Base-by-base conservation (phyloP, 2,888 invertebrate genomes). In the Steinernema hermaphroditum region DNA sequence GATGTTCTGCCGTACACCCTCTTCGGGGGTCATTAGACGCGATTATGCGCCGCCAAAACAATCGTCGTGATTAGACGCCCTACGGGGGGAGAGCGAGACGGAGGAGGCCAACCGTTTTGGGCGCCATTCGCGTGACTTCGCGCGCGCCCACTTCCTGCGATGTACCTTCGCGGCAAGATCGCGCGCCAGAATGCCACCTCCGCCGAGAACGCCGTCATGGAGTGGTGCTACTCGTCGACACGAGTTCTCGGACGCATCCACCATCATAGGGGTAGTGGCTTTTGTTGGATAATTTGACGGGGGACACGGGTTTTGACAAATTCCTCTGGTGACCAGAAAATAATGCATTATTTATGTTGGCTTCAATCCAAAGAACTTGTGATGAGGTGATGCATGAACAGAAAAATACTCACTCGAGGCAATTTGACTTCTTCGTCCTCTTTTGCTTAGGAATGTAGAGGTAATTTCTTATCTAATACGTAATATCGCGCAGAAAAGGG, bases 131-230 rank as follows among this genome's bases (percentile, higher is more conserved):
- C 54, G 54, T 54, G 54, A 24, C 54, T 54, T 14, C 54, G 27
- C 27, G 4, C 24, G 6, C 54, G 27, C 6, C 14, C 6, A 2
- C 54, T 6, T 8, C 22, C 27, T 27, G 6, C 54, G 24, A 54
- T 54, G 54, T 54, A 54, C 27, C 54, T 19, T 6, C 54, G 54
- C 9, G 54, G 54, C 22, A 54, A 54, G 27, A 54, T 54, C 27
- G 54, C 54, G 27, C 54, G 54, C 22, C 54, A 54, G 16, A 54
- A 54, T 54, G 54, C 54, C 24, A 27, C 54, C 16, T 54, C 54
- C 54, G 54, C 54, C 27, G 54, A 54, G 54, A 22, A 54, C 54
- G 54, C 54, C 54, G 54, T 54, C 27, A 54, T 54, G 54, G 54
- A 54, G 27, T 54, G 54, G 54, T 54, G 54, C 54, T 54, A 54